Percentiles rank a stretch among this genome's conserved stretches.
Conservation (phyloP, 2,888 invertebrate species). For the Rhagonycha lutea region DNA sequence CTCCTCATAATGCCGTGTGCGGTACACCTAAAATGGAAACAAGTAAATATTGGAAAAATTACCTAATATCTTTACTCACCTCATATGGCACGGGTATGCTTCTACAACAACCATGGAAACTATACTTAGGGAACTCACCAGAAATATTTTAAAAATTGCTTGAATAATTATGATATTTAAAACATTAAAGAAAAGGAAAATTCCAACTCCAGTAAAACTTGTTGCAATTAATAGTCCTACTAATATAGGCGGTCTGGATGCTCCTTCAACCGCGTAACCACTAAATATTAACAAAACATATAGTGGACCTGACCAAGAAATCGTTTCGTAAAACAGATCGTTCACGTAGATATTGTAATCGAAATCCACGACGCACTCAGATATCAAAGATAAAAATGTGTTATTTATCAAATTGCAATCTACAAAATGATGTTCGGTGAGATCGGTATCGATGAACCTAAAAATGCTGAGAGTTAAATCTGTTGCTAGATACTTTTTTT, state of each 20-base stretch:
- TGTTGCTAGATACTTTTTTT: neutral
- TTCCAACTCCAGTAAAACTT: constrained; percentile 57
- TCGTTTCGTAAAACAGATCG: constrained; percentile 53
- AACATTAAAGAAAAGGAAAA: constrained; percentile 58
- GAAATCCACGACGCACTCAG: constrained; percentile 54
- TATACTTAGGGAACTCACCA: constrained; percentile 58
- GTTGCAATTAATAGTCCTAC: constrained; percentile 51
- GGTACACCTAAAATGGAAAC: constrained; percentile 57
- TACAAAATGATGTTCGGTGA: constrained; percentile 61
- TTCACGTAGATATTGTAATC: constrained; percentile 65
- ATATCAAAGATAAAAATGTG: constrained; percentile 54
- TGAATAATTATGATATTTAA: constrained; percentile 48
- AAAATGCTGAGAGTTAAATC: constrained; percentile 23
- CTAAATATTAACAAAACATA: constrained; percentile 55
- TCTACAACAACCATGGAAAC: constrained; percentile 59
- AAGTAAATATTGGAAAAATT: neutral
- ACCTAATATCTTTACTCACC: constrained; percentile 49
- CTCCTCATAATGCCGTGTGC: constrained; percentile 62
- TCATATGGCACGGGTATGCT: constrained; percentile 62
- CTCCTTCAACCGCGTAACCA: constrained; percentile 51
- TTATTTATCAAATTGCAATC: constrained; percentile 64
- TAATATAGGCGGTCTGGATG: constrained; percentile 44
- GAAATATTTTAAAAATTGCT: constrained; percentile 55
- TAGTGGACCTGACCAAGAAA: constrained; percentile 54
- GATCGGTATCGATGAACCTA: constrained; percentile 73